These are phyloP conservation scores for Mya arenaria DNA, from an alignment of 1,140 invertebrate species.

Conservation along the genomic window DNA sequence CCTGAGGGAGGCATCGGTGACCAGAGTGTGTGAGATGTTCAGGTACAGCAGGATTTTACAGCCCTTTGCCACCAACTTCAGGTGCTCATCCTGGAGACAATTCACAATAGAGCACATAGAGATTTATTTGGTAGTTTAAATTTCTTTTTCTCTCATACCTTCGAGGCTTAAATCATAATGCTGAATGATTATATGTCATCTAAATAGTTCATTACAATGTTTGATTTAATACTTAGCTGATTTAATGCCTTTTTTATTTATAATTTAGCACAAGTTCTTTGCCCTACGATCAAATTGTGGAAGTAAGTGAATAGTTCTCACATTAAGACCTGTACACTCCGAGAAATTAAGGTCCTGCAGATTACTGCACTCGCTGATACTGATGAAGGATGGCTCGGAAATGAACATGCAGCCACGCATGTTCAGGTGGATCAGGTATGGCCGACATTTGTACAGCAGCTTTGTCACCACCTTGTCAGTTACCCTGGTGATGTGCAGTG, in stretches of 20 bases:
- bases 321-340: constrained; percentile 78
- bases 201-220: too few species aligned
- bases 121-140: too few species aligned
- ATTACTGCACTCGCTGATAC: constrained; percentile 80
- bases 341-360: constrained; percentile 81
- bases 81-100: constrained; percentile 78
- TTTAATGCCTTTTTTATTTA: too few species aligned
- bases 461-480: constrained; percentile 75
- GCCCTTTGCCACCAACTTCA: constrained; percentile 76
- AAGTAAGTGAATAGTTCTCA: constrained; percentile 64
- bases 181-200: too few species aligned
- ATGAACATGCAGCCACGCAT: constrained; percentile 74
- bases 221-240: too few species aligned
- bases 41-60: constrained; percentile 80
- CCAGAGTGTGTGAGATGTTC: constrained; percentile 79
- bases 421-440: constrained; percentile 79
- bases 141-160: too few species aligned
- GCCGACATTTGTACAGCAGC: constrained; percentile 77
- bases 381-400: constrained; percentile 70
- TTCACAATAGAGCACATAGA: too few species aligned
- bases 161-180: too few species aligned
- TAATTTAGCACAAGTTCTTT: too few species aligned
- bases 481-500: too few species aligned
- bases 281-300: too few species aligned
- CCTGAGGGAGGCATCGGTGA: constrained; percentile 79